These are phyloP conservation scores for Myotis findleyi DNA, from an alignment of 2,797 vertebrate species.

Conservation along the genomic window DNA sequence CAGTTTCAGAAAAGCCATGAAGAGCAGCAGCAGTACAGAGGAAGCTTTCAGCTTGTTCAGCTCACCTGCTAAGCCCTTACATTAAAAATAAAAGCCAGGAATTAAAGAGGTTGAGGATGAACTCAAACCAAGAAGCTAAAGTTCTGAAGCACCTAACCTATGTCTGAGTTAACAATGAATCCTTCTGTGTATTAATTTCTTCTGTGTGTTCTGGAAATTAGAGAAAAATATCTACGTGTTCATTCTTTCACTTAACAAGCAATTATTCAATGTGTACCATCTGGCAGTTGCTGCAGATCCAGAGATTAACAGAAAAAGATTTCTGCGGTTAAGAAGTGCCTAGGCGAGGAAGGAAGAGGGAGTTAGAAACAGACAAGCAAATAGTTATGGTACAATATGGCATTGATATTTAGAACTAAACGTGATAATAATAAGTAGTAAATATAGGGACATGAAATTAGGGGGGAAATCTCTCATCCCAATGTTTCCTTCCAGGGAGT, in stretches of 20 bases:
- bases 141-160: conserved; percentile 44
- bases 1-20: background rate
- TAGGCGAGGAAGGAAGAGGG: conserved; percentile 20
- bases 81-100: background rate
- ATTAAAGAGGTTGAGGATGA: conserved; percentile 24
- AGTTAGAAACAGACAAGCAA: conserved; percentile 34
- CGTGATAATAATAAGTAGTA: conserved; percentile 15
- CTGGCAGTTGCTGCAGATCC: background rate
- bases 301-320: conserved; percentile 38
- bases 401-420: background rate
- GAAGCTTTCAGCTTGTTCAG: background rate
- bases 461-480: background rate
- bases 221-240: conserved; percentile 20
- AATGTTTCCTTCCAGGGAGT: conserved; percentile 32
- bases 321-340: conserved; percentile 3
- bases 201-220: conserved; percentile 18
- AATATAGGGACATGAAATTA: background rate
- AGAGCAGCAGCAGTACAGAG: background rate
- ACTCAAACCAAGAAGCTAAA: conserved; percentile 4
- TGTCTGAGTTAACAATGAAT: conserved; percentile 46
- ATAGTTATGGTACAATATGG: background rate
- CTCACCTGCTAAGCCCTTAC: background rate
- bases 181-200: background rate
- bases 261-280: background rate
- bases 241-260: conserved; percentile 34